Percentiles rank a stretch among this genome's conserved stretches.
These are phyloP conservation scores for Ormyrus nitidulus DNA, from an alignment of 2,888 invertebrate genomes.

Conservation along the genomic window DNA sequence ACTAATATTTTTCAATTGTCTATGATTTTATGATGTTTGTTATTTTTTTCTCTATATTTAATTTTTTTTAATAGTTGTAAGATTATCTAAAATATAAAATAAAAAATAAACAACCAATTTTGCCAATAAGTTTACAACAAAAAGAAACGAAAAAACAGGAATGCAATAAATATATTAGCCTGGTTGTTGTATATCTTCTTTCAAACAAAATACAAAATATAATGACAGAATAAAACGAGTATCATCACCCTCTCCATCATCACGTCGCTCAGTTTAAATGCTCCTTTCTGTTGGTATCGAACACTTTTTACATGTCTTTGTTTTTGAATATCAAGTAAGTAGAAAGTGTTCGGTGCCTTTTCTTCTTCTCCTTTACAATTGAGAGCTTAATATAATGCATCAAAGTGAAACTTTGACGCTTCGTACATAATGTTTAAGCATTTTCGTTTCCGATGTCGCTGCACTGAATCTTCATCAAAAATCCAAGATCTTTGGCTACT, in stretches of 20 bases:
- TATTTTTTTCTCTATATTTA: constrained; percentile 12
- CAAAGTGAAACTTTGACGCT: too few relatives aligned
- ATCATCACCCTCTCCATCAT: constrained; percentile 19
- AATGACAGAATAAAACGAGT: constrained; percentile 43
- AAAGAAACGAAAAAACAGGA: constrained; percentile 25
- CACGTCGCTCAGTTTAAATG: too few relatives aligned
- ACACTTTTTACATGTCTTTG: background rate
- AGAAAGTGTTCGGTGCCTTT: constrained; percentile 12
- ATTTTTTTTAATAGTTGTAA: constrained; percentile 5
- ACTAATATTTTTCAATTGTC: constrained; percentile 18
- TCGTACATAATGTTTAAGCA: background rate
- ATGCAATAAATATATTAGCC: constrained; percentile 44
- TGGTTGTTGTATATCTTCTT: constrained; percentile 19
- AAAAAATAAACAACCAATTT: constrained; percentile 15
- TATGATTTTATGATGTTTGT: constrained; percentile 13
- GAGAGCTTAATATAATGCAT: too few relatives aligned
- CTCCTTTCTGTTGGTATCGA: background rate
- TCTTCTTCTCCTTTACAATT: background rate
- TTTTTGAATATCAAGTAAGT: constrained; percentile 5
- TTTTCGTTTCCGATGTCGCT: constrained; percentile 8
- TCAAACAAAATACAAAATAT: constrained; percentile 18
- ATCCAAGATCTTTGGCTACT: constrained; percentile 69
- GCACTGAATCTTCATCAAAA: constrained; percentile 58
- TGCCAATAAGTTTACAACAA: constrained; percentile 31
- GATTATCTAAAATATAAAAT: constrained; percentile 22